Evolutionary conservation across 2,888 invertebrate genomes (phyloP).

Genomic region (Leptogaster cylindrica): DNA sequence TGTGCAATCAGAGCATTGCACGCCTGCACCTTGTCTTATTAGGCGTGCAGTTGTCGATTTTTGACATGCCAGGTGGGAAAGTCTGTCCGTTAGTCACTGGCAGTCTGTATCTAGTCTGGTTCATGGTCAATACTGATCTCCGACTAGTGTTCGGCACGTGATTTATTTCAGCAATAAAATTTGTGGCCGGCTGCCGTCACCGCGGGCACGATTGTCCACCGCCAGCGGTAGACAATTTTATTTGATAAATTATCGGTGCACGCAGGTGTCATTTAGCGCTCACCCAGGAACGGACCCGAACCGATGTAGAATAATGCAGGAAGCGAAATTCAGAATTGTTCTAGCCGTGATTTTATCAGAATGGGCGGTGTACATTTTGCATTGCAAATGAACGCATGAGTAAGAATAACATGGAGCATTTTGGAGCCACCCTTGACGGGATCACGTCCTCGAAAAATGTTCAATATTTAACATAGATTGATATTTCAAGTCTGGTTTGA

Average conservation of each 20-base stretch:
- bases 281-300: background rate
- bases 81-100: conserved; percentile 11
- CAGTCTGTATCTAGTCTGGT: conserved; percentile 26
- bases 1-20: background rate
- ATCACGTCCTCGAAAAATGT: too few relatives aligned
- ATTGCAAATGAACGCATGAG: too few relatives aligned
- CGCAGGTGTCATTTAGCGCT: conserved; percentile 18
- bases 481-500: too few relatives aligned
- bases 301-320: background rate
- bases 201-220: conserved; percentile 10
- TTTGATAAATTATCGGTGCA: conserved; percentile 10
- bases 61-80: conserved; percentile 25
- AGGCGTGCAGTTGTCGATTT: conserved; percentile 2
- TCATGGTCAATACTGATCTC: conserved; percentile 37
- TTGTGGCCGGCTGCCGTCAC: conserved; percentile 28
- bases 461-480: too few relatives aligned
- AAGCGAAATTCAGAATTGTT: conserved; percentile 16
- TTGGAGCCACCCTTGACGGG: too few relatives aligned
- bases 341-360: too few relatives aligned
- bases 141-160: conserved; percentile 17
- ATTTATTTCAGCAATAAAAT: conserved; percentile 34
- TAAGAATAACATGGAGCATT: too few relatives aligned
- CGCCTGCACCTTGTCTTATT: conserved; percentile 5
- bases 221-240: conserved; percentile 3
- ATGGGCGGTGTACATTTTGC: too few relatives aligned